phyloP scores from a whole-genome alignment of 1,140 invertebrate species.

The Drosophila sproati region DNA sequence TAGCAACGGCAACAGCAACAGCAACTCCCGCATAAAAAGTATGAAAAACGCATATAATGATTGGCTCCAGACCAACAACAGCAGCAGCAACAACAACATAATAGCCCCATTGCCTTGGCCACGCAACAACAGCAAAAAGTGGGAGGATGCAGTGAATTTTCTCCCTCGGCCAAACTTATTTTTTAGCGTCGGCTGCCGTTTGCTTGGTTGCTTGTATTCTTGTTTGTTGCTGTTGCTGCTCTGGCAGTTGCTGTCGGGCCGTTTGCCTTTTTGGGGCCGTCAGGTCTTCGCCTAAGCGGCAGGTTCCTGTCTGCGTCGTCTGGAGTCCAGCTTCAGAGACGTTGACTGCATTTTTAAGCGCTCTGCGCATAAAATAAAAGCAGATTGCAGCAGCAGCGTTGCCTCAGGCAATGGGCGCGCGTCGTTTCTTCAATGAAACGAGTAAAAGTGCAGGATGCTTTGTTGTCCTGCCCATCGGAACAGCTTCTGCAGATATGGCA shows the following conservation, averaged over 20 bases:
- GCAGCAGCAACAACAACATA: conserved; percentile 63
- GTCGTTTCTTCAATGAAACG: conserved; percentile 73
- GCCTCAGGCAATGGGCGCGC: conserved; percentile 46
- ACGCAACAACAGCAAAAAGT: conserved; percentile 75
- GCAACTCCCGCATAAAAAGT: conserved; percentile 76
- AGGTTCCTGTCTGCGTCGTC: conserved; percentile 71
- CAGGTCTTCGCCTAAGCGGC: conserved; percentile 81
- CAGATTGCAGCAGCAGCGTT: conserved; percentile 64
- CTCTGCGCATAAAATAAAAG: conserved; percentile 81
- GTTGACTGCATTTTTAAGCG: conserved; percentile 82
- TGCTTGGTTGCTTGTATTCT: conserved; percentile 38
- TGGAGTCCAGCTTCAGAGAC: conserved; percentile 60
- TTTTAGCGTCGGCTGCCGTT: conserved; percentile 40
- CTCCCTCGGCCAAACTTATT: conserved; percentile 57
- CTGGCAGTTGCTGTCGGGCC: conserved; percentile 62
- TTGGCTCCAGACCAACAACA: conserved; percentile 64
- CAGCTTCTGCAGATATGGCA: conserved; percentile 82
- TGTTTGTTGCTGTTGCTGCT: conserved; percentile 35
- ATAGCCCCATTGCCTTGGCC: conserved; percentile 69
- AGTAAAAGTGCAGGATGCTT: conserved; percentile 81
- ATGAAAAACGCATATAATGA: conserved; percentile 81
- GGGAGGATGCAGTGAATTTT: conserved; percentile 83
- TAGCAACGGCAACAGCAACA: conserved; percentile 48
- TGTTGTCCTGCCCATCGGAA: conserved; percentile 76
- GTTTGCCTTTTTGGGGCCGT: conserved; percentile 81